Evolutionary conservation across 1,140 invertebrate genomes (phyloP), one percentile per base, ranked within the genome.

Genomic region (Venustaconcha ellipsiformis): DNA sequence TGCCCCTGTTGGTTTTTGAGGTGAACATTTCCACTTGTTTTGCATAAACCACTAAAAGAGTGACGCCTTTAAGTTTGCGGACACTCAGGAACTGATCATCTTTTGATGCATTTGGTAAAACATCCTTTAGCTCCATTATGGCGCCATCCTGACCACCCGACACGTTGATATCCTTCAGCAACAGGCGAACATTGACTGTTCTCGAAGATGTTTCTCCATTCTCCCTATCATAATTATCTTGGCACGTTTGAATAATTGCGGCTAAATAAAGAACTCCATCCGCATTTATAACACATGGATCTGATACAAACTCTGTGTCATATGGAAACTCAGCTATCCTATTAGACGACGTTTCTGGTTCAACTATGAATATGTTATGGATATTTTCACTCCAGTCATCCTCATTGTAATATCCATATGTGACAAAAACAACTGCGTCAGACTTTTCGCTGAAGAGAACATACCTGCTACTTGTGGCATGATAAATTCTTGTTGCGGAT

Each of bases 381-480:
- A 73, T 74, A 66, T 85, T 88, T 23, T 80, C 70, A 30, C 65
- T 76, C 84, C 84, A 86, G 56, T 88, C 83, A 63, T 67, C 74
- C 17, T 64, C 66, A 20, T 78, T 81, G 66, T 84, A 76, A 37
- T 78, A 78, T 11, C 76, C 71, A 57, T 79, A 80, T 14, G 80
- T 78, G 15, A 83, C 73, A 65, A 86, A 79, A 6, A 80, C 76
- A 20, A 81, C 70, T 14, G 74, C 64, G 18, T 69, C 55, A 17
- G 78, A 79, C 26, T 74, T 57, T n/a, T 76, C 63, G n/a, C 81
- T 80, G 65, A 85, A 87, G n/a, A 80, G 70, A 37, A 72, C 68
- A 60, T 77, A 77, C 37, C 83, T 79, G 14, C 72, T 82, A 58
- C 80, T 76, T 23, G 66, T 69, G 2, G 78, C 73, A 55, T 82